phyloP scores from a whole-genome alignment of 2,888 invertebrate genomes.

The Catonia carolina region DNA sequence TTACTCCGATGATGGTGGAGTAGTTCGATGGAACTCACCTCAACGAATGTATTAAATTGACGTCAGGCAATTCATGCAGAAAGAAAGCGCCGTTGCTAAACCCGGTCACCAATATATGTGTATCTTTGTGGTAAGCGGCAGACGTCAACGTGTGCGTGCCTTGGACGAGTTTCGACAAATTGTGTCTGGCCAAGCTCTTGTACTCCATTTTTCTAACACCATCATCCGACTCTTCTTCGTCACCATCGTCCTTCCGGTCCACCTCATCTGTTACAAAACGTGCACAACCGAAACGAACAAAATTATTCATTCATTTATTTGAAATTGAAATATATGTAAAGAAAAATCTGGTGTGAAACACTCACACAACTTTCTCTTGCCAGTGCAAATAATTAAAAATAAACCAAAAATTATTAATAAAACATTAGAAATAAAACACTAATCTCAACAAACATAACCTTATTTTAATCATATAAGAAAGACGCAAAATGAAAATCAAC shows the following conservation, averaged over 20 bases:
- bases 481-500: too few species aligned
- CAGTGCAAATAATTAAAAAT: too few species aligned
- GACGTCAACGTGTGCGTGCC: slow-evolving; percentile 64
- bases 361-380: too few species aligned
- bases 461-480: too few species aligned
- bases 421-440: too few species aligned
- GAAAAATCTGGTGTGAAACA: too few species aligned
- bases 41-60: slow-evolving; percentile 81
- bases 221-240: slow-evolving; percentile 20
- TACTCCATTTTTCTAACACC: slow-evolving; percentile 49
- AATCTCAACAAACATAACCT: too few species aligned
- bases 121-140: slow-evolving; percentile 72
- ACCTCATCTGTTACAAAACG: slow-evolving; percentile 43
- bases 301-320: too few species aligned
- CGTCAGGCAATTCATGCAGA: slow-evolving; percentile 90
- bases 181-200: slow-evolving; percentile 64
- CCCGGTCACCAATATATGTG: slow-evolving; percentile 79
- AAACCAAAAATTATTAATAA: too few species aligned
- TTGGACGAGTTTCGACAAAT: slow-evolving; percentile 58
- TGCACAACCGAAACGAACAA: too few species aligned
- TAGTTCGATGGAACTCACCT: slow-evolving; percentile 43
- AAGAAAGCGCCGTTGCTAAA: slow-evolving; percentile 89
- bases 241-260: slow-evolving; percentile 40
- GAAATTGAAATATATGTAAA: too few species aligned
- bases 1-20: too few species aligned